phyloP scores from a whole-genome alignment of 1,140 invertebrate genomes.

The Heterodera schachtii region DNA sequence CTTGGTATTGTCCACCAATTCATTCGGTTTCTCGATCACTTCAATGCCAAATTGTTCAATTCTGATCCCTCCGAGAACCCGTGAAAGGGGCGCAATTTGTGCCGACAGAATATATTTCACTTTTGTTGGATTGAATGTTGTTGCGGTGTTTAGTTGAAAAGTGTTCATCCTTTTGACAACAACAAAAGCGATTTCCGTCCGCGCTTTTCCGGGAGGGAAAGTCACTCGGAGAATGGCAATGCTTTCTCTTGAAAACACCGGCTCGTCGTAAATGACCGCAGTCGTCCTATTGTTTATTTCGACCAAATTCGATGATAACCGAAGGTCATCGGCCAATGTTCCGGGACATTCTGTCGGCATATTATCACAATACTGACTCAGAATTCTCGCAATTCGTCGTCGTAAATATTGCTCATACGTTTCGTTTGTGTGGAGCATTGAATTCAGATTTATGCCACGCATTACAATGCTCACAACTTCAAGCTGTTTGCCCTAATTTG shows the following conservation, averaged over 20 bases:
- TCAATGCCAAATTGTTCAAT: conserved; percentile 46
- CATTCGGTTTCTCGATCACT: conserved; percentile 20
- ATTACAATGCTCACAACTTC: conserved; percentile 54
- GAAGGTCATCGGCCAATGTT: conserved; percentile 20
- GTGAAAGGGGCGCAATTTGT: conserved; percentile 56
- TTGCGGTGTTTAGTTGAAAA: conserved; percentile 11
- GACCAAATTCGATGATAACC: neutral
- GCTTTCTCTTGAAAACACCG: conserved; percentile 57
- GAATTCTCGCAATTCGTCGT: conserved; percentile 55
- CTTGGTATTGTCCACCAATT: conserved; percentile 31
- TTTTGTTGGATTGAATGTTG: conserved; percentile 36
- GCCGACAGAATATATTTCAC: conserved; percentile 59
- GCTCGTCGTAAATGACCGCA: conserved; percentile 41
- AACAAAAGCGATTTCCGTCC: conserved; percentile 57
- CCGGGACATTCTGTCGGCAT: conserved; percentile 61
- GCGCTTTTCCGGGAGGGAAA: conserved; percentile 26
- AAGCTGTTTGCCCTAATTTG: conserved; percentile 49
- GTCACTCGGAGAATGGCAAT: conserved; percentile 58
- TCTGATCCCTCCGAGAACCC: conserved; percentile 60
- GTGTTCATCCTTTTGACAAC: conserved; percentile 45
- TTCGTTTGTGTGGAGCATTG: conserved; percentile 57
- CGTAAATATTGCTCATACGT: conserved; percentile 65
- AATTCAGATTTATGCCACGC: conserved; percentile 57
- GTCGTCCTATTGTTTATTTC: conserved; percentile 14
- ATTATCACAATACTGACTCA: conserved; percentile 60